Base-by-base conservation (phyloP, 2,113 vertebrate genomes). In the Pangasianodon hypophthalmus region DNA sequence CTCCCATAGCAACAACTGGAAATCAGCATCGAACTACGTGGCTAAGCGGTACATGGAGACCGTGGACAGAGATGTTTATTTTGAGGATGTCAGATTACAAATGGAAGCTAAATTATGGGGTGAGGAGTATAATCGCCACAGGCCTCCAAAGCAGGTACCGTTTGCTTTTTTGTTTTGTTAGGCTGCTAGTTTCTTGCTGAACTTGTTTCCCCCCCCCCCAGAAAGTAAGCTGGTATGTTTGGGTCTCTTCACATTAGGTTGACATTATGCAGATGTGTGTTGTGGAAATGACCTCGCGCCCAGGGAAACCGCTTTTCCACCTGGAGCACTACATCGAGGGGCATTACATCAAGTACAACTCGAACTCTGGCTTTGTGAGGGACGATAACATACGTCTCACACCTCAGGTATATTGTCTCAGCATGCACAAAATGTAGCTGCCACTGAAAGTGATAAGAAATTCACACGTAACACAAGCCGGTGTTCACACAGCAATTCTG, bases 41-140 rank as follows among this genome's bases (percentile, higher is more conserved):
- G 95, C 97, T 14, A 99, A 99, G 92, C 92, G 96, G 2, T 99
- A 99, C 94, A 96, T 99, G 83, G 97, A 99, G 93, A 92, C 95
- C 0, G 97, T 99, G 92, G 94, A 94, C 91, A 95, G 97, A 86
- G 95, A 95, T 0, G 98, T 99, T 83, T 99, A 99, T 95, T 98
- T 99, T 88, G 98, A 99, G 92, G 98, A 99, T 44, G 98, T 99
- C 8, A 94, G 96, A 88, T 96, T 99, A 52, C 98, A 99, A 91
- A 99, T 98, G 97, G 98, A 99, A 90, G 98, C 98, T 87, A 99
- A 99, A 89, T 97, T 99, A 83, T 99, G 98, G 98, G 98, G 98
- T 32, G 97, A 99, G 81, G 98, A 99, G 82, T 99, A 97, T 92
- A 99, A 98, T 90, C 94, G 98, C 1, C 98, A 99, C 94, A 97